Conservation (phyloP, 2,113 vertebrate genomes). For the Sardina pilchardus region DNA sequence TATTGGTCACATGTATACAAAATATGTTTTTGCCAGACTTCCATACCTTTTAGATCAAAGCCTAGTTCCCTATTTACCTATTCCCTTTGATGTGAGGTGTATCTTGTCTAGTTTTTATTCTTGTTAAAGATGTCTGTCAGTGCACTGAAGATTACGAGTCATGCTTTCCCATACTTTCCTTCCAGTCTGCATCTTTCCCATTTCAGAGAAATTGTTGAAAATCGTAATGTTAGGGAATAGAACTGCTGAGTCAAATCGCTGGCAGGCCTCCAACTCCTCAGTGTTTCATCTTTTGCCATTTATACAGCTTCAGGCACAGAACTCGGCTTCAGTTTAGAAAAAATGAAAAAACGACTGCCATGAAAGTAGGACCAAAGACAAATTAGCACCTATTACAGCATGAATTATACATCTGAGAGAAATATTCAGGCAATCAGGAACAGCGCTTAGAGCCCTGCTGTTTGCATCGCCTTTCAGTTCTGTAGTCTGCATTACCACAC, state of each 20-base stretch:
- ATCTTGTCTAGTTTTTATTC: background rate
- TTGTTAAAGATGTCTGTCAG: background rate
- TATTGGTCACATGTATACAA: background rate
- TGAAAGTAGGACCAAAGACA: conserved; percentile 47
- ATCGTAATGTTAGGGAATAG: background rate
- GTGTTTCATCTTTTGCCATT: conserved; percentile 52
- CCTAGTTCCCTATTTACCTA: background rate
- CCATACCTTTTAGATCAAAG: background rate
- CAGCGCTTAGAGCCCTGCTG: conserved; percentile 20
- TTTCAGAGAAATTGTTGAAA: background rate
- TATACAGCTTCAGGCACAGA: conserved; percentile 22
- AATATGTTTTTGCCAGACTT: background rate
- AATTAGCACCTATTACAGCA: conserved; percentile 55
- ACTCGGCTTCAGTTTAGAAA: conserved; percentile 39
- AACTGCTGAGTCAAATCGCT: conserved; percentile 31
- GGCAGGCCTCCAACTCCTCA: background rate
- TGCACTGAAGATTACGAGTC: background rate
- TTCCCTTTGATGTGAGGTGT: conserved; percentile 11
- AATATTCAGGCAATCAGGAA: conserved; percentile 57
- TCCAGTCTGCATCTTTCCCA: background rate
- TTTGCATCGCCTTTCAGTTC: background rate
- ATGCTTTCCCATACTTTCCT: background rate
- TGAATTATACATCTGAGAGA: conserved; percentile 64
- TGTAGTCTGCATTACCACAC: background rate
- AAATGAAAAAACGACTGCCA: conserved; percentile 43